Conservation (phyloP, 2,888 invertebrate species). For the Caenorhabditis virilis region DNA sequence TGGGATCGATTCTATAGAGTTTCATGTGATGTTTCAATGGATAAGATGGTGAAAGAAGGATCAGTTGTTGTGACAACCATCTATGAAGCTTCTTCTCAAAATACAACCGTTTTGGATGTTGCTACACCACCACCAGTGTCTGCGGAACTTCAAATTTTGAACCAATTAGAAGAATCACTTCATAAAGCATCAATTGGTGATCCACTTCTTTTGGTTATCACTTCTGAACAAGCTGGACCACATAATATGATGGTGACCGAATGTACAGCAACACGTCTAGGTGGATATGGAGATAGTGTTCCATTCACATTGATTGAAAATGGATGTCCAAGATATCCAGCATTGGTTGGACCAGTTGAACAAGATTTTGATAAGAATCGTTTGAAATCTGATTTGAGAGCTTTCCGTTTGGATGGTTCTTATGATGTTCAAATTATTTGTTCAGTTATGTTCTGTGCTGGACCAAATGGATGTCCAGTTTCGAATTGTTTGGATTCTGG, state of each 20-base stretch:
- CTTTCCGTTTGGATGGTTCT: slow-evolving; percentile 68
- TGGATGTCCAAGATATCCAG: slow-evolving; percentile 66
- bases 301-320: slow-evolving; percentile 69
- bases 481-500: slow-evolving; percentile 69
- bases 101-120: slow-evolving; percentile 65
- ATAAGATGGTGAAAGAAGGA: slow-evolving; percentile 68
- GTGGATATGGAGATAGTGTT: slow-evolving; percentile 67
- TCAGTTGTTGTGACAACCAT: slow-evolving; percentile 69
- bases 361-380: slow-evolving; percentile 69
- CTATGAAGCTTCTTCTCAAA: slow-evolving; percentile 63
- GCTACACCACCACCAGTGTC: slow-evolving; percentile 69
- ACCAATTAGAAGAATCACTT: slow-evolving; percentile 62
- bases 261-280: slow-evolving; percentile 68
- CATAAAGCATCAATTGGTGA: slow-evolving; percentile 68
- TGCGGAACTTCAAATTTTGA: slow-evolving; percentile 65
- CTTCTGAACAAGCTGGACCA: slow-evolving; percentile 68
- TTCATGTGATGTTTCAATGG: slow-evolving; percentile 68
- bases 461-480: slow-evolving; percentile 68
- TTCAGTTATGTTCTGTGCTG: slow-evolving; percentile 69
- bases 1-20: slow-evolving; percentile 69
- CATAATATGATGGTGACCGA: slow-evolving; percentile 69
- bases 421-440: slow-evolving; percentile 69
- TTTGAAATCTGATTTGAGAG: slow-evolving; percentile 66
- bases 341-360: slow-evolving; percentile 68
- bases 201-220: slow-evolving; percentile 62